A percentile compares a stretch with the other conserved stretches of the same genome.
phyloP scores from a whole-genome alignment of 2,888 invertebrate species.

The Pediacus dermestoides region DNA sequence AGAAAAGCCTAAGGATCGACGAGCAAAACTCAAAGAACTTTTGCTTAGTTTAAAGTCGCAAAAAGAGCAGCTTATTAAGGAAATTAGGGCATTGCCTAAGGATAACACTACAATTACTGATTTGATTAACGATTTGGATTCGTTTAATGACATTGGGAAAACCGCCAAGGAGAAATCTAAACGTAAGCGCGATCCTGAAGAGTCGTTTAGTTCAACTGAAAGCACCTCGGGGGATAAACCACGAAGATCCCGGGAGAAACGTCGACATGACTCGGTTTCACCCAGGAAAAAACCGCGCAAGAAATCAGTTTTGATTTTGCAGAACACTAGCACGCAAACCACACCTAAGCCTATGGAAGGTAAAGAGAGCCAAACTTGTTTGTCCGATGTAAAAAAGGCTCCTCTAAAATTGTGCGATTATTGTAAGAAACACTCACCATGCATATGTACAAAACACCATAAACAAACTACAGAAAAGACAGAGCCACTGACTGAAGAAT shows the following conservation, averaged over 20 bases:
- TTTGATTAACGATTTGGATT: slow-evolving; percentile 29
- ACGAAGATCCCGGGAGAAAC: slow-evolving; percentile 3
- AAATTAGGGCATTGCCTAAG: slow-evolving; percentile 39
- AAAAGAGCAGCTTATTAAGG: slow-evolving; percentile 43
- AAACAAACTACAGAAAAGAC: slow-evolving; percentile 8
- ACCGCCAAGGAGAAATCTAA: slow-evolving; percentile 15
- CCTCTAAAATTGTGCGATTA: slow-evolving; percentile 13
- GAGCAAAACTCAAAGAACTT: slow-evolving; percentile 40
- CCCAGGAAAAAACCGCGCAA: slow-evolving; percentile 23
- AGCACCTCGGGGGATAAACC: slow-evolving; percentile 7
- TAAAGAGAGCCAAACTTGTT: neutral
- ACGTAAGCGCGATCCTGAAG: slow-evolving; percentile 14
- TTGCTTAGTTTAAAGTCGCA: slow-evolving; percentile 44
- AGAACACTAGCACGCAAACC: slow-evolving; percentile 46
- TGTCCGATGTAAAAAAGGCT: neutral
- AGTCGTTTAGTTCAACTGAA: slow-evolving; percentile 13
- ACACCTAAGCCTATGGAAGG: slow-evolving; percentile 32
- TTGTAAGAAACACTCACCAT: slow-evolving; percentile 23
- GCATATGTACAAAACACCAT: slow-evolving; percentile 29
- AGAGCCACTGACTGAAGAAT: too few species aligned
- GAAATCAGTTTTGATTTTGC: slow-evolving; percentile 32
- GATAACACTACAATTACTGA: slow-evolving; percentile 34
- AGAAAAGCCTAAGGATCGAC: slow-evolving; percentile 28
- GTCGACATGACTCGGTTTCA: slow-evolving; percentile 7
- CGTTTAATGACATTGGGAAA: slow-evolving; percentile 22